Base-by-base conservation (phyloP, 2,113 vertebrate species). In the Austrofundulus limnaeus region DNA sequence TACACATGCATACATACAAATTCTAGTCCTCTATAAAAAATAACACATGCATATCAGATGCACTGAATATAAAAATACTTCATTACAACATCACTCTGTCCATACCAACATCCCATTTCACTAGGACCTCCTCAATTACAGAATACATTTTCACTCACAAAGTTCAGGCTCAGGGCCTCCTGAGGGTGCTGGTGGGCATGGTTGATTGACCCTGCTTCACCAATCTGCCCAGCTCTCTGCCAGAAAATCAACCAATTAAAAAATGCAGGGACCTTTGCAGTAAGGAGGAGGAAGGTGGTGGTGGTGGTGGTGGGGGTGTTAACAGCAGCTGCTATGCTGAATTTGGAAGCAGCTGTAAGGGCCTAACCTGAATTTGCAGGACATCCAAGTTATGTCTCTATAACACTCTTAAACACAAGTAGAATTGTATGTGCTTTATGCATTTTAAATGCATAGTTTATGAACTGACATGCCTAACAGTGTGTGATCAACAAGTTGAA, bases 221-320 rank as follows among this genome's bases (percentile, higher is more conserved):
- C 76, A 82, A 80, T 87, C 84, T 85, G 64, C 67, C 68, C 73
- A 75, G 79, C 68, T 86, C 68, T 74, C 58, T 85, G 82, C 80
- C 78, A 85, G 82, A 87, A 85, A 89, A 84, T 82, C 84, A 79
- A 85, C 80, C 85, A 89, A 87, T 89, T 86, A 89, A 86, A 85
- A 87, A 67, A 79, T 85, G 78, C 78, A 75, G 72, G 66, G 66
- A 5, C 61, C 78, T 59, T 78, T 78, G 78, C 60, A 41, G 68
- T 61, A 67, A 10, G 0, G 34, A 0, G 6, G 42, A 24, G 37
- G 15, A 19, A 4, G 5, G 49, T 4, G 28, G 25, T 28, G 25
- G 25, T 28, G 25, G 25, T 28, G 25, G 25, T 28, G 25, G 3
- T 28, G 0, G 7, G 25, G 20, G 45, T 5, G 50, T 47, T 61